phyloP scores from a whole-genome alignment of 2,888 invertebrate genomes.

The Aphrophora alni region DNA sequence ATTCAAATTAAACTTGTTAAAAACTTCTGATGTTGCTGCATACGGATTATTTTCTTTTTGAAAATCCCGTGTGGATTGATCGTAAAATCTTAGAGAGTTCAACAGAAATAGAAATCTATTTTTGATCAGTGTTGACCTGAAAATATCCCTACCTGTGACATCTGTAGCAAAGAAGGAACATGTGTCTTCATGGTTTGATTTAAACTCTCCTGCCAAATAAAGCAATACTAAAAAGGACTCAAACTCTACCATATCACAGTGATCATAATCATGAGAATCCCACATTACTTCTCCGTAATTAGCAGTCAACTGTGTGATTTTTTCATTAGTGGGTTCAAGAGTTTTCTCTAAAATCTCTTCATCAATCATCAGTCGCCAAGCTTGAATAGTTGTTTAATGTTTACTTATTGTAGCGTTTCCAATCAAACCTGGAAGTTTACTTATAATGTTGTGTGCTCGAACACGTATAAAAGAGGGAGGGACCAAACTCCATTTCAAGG shows the following conservation, averaged over 20 bases:
- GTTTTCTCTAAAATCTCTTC: neutral
- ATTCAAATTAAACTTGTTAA: neutral
- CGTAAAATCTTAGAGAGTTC: neutral
- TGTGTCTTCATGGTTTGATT: constrained; percentile 2
- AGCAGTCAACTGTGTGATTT: neutral
- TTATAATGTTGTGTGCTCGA: neutral
- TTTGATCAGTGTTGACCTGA: neutral
- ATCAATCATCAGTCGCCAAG: neutral
- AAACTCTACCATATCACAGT: neutral
- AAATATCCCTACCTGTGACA: constrained; percentile 15
- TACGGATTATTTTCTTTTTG: neutral
- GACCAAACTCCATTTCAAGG: neutral
- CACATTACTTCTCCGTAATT: neutral
- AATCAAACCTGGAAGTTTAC: neutral
- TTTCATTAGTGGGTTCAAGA: constrained; percentile 7
- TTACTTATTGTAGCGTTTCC: neutral
- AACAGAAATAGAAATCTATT: constrained; percentile 14
- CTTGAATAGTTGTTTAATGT: neutral
- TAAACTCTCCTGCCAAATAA: neutral
- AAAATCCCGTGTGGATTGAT: neutral
- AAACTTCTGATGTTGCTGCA: constrained; percentile 12
- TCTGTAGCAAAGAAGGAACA: neutral
- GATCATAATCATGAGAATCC: neutral
- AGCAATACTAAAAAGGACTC: neutral
- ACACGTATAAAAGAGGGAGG: neutral